Base-by-base conservation (phyloP, 2,113 vertebrate species). In the Neofelis nebulosa region DNA sequence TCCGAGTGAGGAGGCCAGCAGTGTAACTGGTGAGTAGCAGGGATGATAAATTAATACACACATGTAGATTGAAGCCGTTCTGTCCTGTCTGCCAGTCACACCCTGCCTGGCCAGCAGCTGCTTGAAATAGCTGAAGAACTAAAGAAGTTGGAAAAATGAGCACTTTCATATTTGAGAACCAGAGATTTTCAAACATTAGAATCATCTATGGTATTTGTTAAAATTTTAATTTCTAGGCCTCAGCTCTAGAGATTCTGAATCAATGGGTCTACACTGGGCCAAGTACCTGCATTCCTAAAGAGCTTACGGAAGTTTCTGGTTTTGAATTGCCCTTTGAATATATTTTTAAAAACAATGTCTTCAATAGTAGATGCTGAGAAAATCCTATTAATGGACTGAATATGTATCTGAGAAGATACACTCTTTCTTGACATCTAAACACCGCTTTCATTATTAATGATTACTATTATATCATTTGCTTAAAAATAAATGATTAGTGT, bases 401-500 rank as follows among this genome's bases (percentile, higher is more conserved):
- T 57, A 80, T 31, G 9, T n/a, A 76, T 84, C 18, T 65, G 6
- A 92, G 6, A 29, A 87, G 33, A 91, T 11, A 55, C 18, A 87
- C 1, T 85, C 21, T 55, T 83, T 55, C n/a, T 50, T 48, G 8
- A 81, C 12, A 31, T 61, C 55, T 31, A 86, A 85, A 89, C 1
- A 93, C 0, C 21, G 55, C 9, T 76, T 84, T 73, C 13, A 63
- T 92, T 66, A 86, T 85, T 45, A 63, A 71, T 78, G 1, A 13
- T 76, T 57, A 33, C 1, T 84, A 57, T 57, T 84, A 7, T 63
- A 85, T 92, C 21, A 48, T 33, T 66, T 84, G 25, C 19, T 87
- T 96, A n/a, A 96, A 88, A 66, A 71, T 80, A 94, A 95, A 74
- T 84, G 83, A 78, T 79, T 95, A 83, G 10, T 14, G 4, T 94